Conservation (phyloP, 2,797 vertebrate genomes). For the Characodon lateralis region DNA sequence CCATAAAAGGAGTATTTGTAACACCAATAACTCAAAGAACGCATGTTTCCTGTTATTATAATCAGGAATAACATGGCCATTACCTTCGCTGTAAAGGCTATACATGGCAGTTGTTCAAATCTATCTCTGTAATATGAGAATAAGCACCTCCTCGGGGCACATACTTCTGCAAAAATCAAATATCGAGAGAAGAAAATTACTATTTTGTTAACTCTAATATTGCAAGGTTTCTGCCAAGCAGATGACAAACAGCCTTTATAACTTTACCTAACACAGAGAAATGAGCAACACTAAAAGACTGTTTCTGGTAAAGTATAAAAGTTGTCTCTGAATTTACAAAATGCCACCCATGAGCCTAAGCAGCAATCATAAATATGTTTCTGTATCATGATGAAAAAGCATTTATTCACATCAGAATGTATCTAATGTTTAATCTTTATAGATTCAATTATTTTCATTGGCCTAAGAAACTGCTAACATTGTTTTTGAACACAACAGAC, state of each 20-base stretch:
- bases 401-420: not conserved
- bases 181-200: constrained; percentile 33
- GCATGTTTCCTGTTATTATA: constrained; percentile 26
- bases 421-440: not conserved
- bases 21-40: constrained; percentile 24
- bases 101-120: constrained; percentile 61
- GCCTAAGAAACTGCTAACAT: too few relatives aligned
- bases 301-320: not conserved
- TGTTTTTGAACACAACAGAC: too few relatives aligned
- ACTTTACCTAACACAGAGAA: constrained; percentile 38
- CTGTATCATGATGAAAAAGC: not conserved
- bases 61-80: constrained; percentile 41
- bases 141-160: constrained; percentile 24
- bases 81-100: constrained; percentile 40
- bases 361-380: not conserved
- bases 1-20: constrained; percentile 20
- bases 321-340: not conserved
- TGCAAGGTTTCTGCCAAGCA: constrained; percentile 22
- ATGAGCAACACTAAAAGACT: constrained; percentile 16
- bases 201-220: constrained; percentile 43
- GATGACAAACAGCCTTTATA: constrained; percentile 55
- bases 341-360: not conserved
- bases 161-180: constrained; percentile 47
- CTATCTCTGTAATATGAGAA: constrained; percentile 54
- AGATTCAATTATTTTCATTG: not conserved